Evolutionary conservation across 1,140 invertebrate species (phyloP).

Genomic region (Helicoverpa zea): DNA sequence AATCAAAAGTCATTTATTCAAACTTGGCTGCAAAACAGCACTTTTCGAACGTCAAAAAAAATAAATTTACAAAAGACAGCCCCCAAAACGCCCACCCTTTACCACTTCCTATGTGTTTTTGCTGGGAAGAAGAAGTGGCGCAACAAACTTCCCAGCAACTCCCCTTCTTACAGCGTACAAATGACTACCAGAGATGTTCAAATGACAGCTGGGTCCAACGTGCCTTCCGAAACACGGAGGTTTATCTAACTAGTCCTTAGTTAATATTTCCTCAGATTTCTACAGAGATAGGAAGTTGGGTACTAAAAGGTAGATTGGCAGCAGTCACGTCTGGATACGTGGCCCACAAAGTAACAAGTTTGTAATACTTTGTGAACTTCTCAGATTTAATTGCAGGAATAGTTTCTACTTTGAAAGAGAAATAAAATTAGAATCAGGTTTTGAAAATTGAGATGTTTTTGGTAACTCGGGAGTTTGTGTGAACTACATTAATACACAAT

Average conservation of each 20-base stretch:
- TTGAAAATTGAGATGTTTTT: background rate
- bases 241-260: background rate
- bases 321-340: slow-evolving; percentile 31
- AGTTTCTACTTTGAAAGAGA: slow-evolving; percentile 11
- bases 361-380: slow-evolving; percentile 32
- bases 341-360: slow-evolving; percentile 14
- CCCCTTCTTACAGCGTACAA: too few relatives aligned
- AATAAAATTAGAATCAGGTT: slow-evolving; percentile 24
- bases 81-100: too few relatives aligned
- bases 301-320: slow-evolving; percentile 24
- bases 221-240: too few relatives aligned
- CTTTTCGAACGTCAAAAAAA: too few relatives aligned
- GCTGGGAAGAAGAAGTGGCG: too few relatives aligned
- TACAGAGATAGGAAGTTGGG: slow-evolving; percentile 19
- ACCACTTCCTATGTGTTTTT: too few relatives aligned
- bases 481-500: background rate
- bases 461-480: background rate
- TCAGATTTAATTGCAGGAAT: slow-evolving; percentile 13
- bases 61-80: too few relatives aligned
- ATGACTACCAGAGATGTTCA: too few relatives aligned
- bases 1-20: too few relatives aligned
- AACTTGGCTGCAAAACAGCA: too few relatives aligned
- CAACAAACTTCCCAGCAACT: too few relatives aligned
- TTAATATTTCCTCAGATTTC: slow-evolving; percentile 30
- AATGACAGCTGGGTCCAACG: too few relatives aligned